phyloP scores from a whole-genome alignment of 2,888 invertebrate genomes.

The Anthophora plumipes region DNA sequence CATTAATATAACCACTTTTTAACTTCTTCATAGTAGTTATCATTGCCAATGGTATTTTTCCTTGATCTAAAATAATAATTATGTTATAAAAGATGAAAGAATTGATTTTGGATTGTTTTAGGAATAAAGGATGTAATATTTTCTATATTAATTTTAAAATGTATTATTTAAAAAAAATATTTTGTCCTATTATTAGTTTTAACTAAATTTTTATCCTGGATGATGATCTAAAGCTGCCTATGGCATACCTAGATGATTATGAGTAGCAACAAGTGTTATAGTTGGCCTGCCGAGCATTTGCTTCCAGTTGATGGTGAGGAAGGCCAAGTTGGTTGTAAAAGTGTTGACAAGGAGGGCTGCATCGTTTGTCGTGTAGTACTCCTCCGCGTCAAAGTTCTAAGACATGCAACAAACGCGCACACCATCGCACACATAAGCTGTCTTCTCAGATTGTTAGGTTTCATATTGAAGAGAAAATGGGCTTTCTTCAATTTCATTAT shows the following conservation, averaged over 20 bases:
- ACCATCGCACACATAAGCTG: conserved; percentile 75
- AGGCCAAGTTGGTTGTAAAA: conserved; percentile 96
- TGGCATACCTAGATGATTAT: conserved; percentile 92
- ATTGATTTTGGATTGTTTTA: background rate
- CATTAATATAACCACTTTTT: conserved; percentile 99
- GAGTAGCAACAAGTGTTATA: conserved; percentile 94
- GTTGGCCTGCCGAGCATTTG: conserved; percentile 98
- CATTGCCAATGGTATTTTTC: conserved; percentile 96
- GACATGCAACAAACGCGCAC: conserved; percentile 83
- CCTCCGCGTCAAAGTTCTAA: conserved; percentile 95
- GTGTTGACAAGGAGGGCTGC: conserved; percentile 97
- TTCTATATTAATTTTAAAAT: conserved; percentile 20
- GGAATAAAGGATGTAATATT: conserved; percentile 1
- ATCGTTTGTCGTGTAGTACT: conserved; percentile 99
- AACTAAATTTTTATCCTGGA: conserved; percentile 32
- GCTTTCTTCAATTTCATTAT: conserved; percentile 24
- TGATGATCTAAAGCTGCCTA: conserved; percentile 60
- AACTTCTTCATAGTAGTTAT: conserved; percentile 99
- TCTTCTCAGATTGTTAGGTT: conserved; percentile 40
- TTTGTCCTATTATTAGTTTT: conserved; percentile 9
- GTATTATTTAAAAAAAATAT: conserved; percentile 8
- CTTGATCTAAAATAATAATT: conserved; percentile 89
- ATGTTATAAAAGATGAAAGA: background rate
- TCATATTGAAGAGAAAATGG: conserved; percentile 45
- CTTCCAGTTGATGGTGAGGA: conserved; percentile 98